Evolutionary conservation across 2,113 vertebrate genomes (phyloP), one percentile per base, ranked within the genome.

Genomic region (Hiodon tergisus): DNA sequence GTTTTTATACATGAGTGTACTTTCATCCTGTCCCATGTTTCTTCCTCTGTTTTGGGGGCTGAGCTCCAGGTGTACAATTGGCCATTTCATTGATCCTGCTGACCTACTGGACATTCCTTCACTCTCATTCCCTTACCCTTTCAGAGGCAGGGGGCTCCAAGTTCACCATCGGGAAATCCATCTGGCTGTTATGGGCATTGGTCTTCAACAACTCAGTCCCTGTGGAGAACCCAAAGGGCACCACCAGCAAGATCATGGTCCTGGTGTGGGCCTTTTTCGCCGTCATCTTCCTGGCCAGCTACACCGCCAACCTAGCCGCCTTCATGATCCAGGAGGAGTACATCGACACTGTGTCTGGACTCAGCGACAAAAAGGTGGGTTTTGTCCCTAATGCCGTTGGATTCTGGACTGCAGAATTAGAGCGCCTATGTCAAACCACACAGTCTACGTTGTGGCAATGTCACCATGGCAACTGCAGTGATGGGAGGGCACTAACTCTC

Each of bases 311-410:
- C 90, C 89, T 98, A 87, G 95, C 95, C 0, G 95, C 95, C 79
- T 97, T 97, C 86, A 97, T 97, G 95, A 97, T 97, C 90, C 95
- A 98, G 85, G 95, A 97, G 83, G 95, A 97, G 83, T 97, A 96
- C 46, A 95, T 97, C 72, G 95, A 98, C 88, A 96, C 95, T 0
- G 95, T 97, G 78, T 97, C 95, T 6, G 95, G 95, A 51, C 95
- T 97, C 82, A 96, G 95, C 4, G 95, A 97, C 89, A 93, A 92
- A 80, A 97, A 98, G 95, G 95, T 94, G 46, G 54, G 54, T 11
- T 59, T 50, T 14, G 31, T 31, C 31, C 31, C 31, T 31, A 31
- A 82, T 14, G 3, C 5, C 8, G 16, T 16, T 5, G 14, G 1
- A n/a, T 11, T 5, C 8, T 46, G 5, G 31, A 61, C 31, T 72